Conservation (phyloP, 1,140 invertebrate genomes). For the Zaprionus ornatus region DNA sequence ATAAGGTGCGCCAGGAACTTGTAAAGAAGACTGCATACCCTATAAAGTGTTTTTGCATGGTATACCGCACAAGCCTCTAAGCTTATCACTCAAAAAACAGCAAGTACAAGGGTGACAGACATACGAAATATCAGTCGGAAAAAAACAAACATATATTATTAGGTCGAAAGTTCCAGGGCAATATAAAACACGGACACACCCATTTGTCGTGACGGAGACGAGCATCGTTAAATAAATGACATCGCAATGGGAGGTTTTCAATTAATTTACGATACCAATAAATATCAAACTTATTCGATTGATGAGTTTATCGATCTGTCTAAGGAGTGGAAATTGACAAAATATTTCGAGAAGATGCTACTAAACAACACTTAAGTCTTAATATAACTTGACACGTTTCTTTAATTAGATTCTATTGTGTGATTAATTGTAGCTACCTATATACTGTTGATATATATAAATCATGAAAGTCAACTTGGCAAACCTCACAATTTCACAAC, state of each 20-base stretch:
- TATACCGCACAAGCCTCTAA: neutral
- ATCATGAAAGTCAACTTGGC: neutral
- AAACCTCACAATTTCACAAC: neutral
- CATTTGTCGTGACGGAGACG: conserved; percentile 18
- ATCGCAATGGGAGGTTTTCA: conserved; percentile 5
- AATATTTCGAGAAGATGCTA: conserved; percentile 5
- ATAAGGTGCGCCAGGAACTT: neutral
- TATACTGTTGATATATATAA: neutral
- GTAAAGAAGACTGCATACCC: neutral
- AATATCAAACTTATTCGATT: conserved; percentile 25
- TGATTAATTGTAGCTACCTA: neutral
- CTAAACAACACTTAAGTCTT: conserved; percentile 43
- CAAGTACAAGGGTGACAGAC: neutral
- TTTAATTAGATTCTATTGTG: conserved; percentile 1
- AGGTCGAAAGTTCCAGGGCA: conserved; percentile 24
- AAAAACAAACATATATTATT: neutral
- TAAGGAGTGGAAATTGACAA: neutral
- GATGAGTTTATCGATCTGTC: conserved; percentile 21
- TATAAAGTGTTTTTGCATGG: neutral
- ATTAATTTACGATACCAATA: conserved; percentile 30
- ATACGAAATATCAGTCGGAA: conserved; percentile 7
- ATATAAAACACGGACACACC: conserved; percentile 26
- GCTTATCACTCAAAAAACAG: neutral
- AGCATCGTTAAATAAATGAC: conserved; percentile 12
- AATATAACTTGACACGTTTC: conserved; percentile 3